These are phyloP conservation scores for Eristalis tenax DNA, from an alignment of 2,888 invertebrate genomes.

Conservation along the genomic window DNA sequence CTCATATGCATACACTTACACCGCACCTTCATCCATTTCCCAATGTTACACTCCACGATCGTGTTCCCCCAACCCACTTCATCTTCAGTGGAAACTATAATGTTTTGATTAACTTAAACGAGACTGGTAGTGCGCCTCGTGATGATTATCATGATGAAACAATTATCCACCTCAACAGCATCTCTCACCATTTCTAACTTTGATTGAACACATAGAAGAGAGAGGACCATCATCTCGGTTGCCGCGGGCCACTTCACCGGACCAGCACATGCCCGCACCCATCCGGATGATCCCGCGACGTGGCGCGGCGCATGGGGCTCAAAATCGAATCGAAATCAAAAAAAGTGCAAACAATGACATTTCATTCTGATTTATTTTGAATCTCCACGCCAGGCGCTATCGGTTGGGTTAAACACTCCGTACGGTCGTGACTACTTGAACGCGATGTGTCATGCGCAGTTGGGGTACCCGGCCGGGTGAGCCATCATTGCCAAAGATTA, in stretches of 20 bases:
- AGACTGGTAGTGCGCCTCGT: constrained; percentile 4
- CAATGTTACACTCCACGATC: constrained; percentile 32
- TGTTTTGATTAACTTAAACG: constrained; percentile 52
- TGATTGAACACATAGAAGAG: constrained; percentile 48
- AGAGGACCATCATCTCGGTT: constrained; percentile 23
- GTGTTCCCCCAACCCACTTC: background rate
- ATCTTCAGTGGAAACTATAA: constrained; percentile 25
- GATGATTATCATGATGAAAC: constrained; percentile 50
- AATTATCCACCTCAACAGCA: constrained; percentile 35
- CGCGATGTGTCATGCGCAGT: constrained; percentile 51
- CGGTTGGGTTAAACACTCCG: constrained; percentile 6
- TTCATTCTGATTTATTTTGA: constrained; percentile 62
- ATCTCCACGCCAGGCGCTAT: constrained; percentile 22
- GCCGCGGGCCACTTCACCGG: constrained; percentile 25
- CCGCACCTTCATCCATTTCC: constrained; percentile 29
- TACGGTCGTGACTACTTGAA: constrained; percentile 54
- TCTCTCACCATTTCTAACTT: background rate
- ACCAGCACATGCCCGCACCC: constrained; percentile 20
- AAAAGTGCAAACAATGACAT: constrained; percentile 59
- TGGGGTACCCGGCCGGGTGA: constrained; percentile 1
- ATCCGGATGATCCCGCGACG: constrained; percentile 32
- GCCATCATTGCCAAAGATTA: constrained; percentile 56
- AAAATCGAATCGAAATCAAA: constrained; percentile 19
- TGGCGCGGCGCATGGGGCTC: background rate
- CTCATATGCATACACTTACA: constrained; percentile 16